These are phyloP conservation scores for Yponomeuta plumbellus DNA, from an alignment of 2,888 invertebrate genomes.

Conservation along the genomic window DNA sequence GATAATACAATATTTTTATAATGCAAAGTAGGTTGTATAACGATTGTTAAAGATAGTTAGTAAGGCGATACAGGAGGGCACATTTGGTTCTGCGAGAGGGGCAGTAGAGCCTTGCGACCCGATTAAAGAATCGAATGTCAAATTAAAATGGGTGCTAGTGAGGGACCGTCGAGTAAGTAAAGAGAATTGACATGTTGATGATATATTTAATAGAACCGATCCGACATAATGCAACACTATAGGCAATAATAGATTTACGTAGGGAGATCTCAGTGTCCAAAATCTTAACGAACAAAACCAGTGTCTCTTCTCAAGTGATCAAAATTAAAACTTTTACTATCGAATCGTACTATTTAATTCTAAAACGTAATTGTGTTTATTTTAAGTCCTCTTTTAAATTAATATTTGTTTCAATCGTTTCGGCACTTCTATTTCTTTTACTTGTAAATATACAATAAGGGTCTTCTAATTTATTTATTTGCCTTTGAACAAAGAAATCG, in stretches of 20 bases:
- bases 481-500: conserved; percentile 38
- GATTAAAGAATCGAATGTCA: conserved; percentile 11
- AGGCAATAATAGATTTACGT: conserved; percentile 21
- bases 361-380: conserved; percentile 64
- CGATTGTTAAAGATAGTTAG: conserved; percentile 11
- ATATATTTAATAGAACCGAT: conserved; percentile 17
- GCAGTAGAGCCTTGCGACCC: background rate
- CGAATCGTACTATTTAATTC: conserved; percentile 49
- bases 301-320: conserved; percentile 69
- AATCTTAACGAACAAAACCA: conserved; percentile 59
- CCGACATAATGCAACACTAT: conserved; percentile 1
- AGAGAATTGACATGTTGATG: conserved; percentile 1
- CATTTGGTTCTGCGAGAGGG: conserved; percentile 8
- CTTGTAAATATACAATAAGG: conserved; percentile 67
- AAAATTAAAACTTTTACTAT: conserved; percentile 29
- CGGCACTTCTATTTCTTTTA: conserved; percentile 61
- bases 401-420: conserved; percentile 43
- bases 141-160: conserved; percentile 49
- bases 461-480: conserved; percentile 72
- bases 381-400: conserved; percentile 61
- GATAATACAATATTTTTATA: conserved; percentile 16
- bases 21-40: conserved; percentile 13
- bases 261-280: conserved; percentile 69
- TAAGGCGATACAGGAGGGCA: background rate
- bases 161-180: conserved; percentile 39